Conservation (phyloP, 2,113 vertebrate genomes). For the Emydura subglobosa region DNA sequence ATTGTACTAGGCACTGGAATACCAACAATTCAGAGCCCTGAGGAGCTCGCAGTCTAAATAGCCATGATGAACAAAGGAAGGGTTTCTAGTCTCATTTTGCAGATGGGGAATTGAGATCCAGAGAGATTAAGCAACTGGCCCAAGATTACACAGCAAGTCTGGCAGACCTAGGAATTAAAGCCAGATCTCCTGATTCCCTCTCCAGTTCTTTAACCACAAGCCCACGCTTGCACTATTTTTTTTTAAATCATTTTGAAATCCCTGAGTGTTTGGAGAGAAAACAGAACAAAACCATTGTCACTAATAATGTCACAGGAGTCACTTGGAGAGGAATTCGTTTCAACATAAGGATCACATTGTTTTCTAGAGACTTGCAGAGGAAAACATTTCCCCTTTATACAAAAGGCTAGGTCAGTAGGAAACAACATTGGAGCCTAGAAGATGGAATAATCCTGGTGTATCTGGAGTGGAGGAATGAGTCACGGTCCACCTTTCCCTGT, state of each 20-base stretch:
- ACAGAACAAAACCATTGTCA: background rate
- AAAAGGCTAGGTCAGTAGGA: too few relatives aligned
- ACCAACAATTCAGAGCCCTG: background rate
- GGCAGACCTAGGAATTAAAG: background rate
- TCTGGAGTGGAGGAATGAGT: too few relatives aligned
- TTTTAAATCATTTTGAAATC: background rate
- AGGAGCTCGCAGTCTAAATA: background rate
- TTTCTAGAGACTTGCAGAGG: background rate
- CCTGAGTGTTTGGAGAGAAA: background rate
- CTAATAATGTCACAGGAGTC: background rate
- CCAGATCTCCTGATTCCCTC: background rate
- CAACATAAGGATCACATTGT: background rate
- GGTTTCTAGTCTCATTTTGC: background rate
- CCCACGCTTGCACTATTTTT: background rate
- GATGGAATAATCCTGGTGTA: too few relatives aligned
- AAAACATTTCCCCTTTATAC: too few relatives aligned
- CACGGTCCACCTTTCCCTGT: too few relatives aligned
- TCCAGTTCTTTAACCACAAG: background rate
- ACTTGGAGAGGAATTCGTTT: background rate
- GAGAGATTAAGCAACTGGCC: background rate
- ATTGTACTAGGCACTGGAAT: background rate
- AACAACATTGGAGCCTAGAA: too few relatives aligned
- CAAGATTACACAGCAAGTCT: background rate
- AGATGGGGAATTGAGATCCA: background rate
- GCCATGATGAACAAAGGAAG: background rate